Evolutionary conservation across 2,888 invertebrate species (phyloP), one percentile per base, ranked within the genome.

Genomic region (Coleophora flavipennella): DNA sequence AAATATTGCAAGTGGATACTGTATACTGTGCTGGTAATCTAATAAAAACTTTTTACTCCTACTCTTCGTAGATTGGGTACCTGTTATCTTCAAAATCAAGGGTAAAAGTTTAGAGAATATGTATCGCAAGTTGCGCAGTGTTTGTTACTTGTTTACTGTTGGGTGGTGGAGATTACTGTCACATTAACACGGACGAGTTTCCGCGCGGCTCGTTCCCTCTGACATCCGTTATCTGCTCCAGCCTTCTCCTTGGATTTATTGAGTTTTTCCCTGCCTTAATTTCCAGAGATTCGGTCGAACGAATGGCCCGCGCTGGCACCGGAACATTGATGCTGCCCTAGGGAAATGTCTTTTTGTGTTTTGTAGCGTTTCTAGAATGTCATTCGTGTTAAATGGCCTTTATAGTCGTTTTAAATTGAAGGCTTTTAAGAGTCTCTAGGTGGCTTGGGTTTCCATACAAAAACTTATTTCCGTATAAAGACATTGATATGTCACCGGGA

Each of bases 251-350:
- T 74, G 67, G 76, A 78, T 78, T 80, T 80, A 79, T 81, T 76
- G 77, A 78, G 77, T 77, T 81, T 79, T 77, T 74, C 20, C 65
- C 68, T 58, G 72, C 67, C 70, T 79, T 80, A 78, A 81, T 80
- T 80, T 78, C 73, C 69, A 72, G 72, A 80, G 80, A 80, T 80
- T 77, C 77, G 75, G 77, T 79, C 77, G 72, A 81, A 79, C 75
- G 72, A 81, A 79, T 74, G 73, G 77, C 73, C 68, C 64, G 71
- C 65, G 70, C 77, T 57, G 66, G 71, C 64, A 75, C 70, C 76
- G 79, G 75, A 74, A 78, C 79, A 72, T 77, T 79, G 78, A 81
- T 67, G 78, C 67, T 53, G 56, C 80, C 73, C 78, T 44, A 51
- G 81, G 81, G 81, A 81, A 81, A 81, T 81, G 77, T 71, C 72